Percentiles rank a stretch among this genome's conserved stretches.
Evolutionary conservation across 2,888 invertebrate species (phyloP).

Genomic region (Halocaridina rubra): DNA sequence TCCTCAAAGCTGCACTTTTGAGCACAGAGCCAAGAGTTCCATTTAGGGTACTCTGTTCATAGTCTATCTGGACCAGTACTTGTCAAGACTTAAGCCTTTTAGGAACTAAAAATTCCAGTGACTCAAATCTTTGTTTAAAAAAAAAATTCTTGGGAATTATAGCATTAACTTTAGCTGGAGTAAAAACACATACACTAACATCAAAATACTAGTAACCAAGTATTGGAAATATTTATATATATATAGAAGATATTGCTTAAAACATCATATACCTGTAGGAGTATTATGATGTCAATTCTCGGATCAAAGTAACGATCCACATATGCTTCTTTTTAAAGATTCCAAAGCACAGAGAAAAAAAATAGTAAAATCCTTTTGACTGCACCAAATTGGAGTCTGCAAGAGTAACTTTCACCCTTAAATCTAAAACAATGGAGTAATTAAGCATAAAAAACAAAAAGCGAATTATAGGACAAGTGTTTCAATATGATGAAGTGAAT

Average conservation of each 20-base stretch:
- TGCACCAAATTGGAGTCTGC: constrained; percentile 32
- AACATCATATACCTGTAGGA: constrained; percentile 48
- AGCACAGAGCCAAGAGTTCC: too few species aligned
- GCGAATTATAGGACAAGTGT: constrained; percentile 17
- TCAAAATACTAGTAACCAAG: constrained; percentile 11
- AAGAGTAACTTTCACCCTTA: constrained; percentile 43
- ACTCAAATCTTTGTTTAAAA: too few species aligned
- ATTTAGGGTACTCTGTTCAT: too few species aligned
- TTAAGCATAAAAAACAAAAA: constrained; percentile 28
- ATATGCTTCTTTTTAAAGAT: too few species aligned
- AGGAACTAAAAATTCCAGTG: too few species aligned
- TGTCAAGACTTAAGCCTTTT: too few species aligned
- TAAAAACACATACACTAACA: constrained; percentile 42
- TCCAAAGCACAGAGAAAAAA: not conserved
- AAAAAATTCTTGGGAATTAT: constrained; percentile 15
- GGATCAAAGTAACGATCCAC: too few species aligned
- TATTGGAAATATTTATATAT: too few species aligned
- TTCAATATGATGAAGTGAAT: constrained; percentile 36
- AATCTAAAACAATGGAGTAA: constrained; percentile 20
- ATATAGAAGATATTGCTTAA: constrained; percentile 45
- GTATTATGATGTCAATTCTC: constrained; percentile 36
- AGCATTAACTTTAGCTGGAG: constrained; percentile 42
- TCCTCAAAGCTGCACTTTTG: too few species aligned
- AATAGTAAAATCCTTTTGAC: constrained; percentile 21
- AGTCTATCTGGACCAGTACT: too few species aligned